Percentiles rank a stretch among this genome's conserved stretches.
Conservation (phyloP, 1,140 invertebrate species). For the Paraescarpia echinospica region DNA sequence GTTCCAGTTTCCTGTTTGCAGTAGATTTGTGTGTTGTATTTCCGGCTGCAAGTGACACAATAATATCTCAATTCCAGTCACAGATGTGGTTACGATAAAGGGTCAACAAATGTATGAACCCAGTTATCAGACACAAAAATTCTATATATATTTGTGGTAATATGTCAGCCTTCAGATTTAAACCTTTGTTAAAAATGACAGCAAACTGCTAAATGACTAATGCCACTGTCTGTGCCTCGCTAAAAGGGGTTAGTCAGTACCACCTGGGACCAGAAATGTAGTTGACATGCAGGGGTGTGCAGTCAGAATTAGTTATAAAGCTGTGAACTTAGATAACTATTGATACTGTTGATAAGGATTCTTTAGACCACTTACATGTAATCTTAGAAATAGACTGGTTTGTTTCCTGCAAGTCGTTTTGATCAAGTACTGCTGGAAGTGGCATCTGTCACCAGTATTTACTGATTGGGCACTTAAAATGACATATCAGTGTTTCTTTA, state of each 20-base stretch:
- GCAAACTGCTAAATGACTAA: background rate
- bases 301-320: background rate
- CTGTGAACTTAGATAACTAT: background rate
- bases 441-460: background rate
- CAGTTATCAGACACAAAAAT: background rate
- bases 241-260: background rate
- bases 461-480: background rate
- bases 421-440: background rate
- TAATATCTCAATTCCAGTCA: background rate
- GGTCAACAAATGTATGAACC: background rate
- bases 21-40: background rate
- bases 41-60: background rate
- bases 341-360: background rate
- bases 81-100: conserved; percentile 1
- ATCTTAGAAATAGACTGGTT: background rate
- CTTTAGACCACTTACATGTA: background rate
- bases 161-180: background rate
- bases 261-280: background rate
- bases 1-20: background rate
- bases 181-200: background rate
- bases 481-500: background rate
- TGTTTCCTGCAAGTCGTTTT: background rate
- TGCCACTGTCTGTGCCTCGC: background rate
- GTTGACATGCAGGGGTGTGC: background rate
- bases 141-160: background rate